These are phyloP conservation scores for Lota lota DNA, from an alignment of 2,113 vertebrate genomes.

Conservation along the genomic window DNA sequence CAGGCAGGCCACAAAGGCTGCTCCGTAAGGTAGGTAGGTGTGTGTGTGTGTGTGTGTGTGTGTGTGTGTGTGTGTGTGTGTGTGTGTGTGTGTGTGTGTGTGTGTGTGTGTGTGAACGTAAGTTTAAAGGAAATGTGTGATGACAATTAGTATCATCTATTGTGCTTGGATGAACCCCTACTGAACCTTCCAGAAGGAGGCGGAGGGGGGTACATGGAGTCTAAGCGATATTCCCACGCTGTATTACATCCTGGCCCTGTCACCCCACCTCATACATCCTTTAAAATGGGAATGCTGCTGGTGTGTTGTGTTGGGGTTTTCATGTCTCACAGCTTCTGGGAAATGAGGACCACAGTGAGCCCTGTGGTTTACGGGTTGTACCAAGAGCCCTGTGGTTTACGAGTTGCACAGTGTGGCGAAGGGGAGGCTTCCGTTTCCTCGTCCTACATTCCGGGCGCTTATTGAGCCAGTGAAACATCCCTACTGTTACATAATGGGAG, in stretches of 20 bases:
- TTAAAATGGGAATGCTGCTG: conserved; percentile 31
- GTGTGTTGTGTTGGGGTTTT: conserved; percentile 16
- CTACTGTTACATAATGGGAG: conserved; percentile 56
- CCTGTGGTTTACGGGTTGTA: conserved; percentile 40
- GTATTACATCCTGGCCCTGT: conserved; percentile 13
- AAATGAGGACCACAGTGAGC: conserved; percentile 45
- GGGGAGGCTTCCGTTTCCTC: conserved; percentile 62
- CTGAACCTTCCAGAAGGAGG: conserved; percentile 12
- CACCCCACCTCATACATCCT: not conserved
- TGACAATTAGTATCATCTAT: conserved; percentile 35
- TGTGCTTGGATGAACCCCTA: conserved; percentile 26
- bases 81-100: conserved; percentile 54
- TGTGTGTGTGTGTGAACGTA: conserved; percentile 38
- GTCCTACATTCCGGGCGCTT: conserved; percentile 71
- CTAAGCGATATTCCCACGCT: conserved; percentile 17
- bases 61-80: conserved; percentile 51
- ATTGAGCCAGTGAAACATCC: conserved; percentile 53
- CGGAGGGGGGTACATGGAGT: conserved; percentile 35
- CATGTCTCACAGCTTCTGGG: conserved; percentile 52
- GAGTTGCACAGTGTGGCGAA: conserved; percentile 27
- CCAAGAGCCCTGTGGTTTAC: conserved; percentile 41
- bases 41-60: conserved; percentile 51
- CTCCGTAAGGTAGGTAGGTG: conserved; percentile 53
- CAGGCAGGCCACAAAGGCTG: conserved; percentile 73
- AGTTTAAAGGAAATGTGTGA: conserved; percentile 21